A percentile compares a stretch with the other conserved stretches of the same genome.
Conservation (phyloP, 2,888 invertebrate genomes). For the Drosophila prostipennis region DNA sequence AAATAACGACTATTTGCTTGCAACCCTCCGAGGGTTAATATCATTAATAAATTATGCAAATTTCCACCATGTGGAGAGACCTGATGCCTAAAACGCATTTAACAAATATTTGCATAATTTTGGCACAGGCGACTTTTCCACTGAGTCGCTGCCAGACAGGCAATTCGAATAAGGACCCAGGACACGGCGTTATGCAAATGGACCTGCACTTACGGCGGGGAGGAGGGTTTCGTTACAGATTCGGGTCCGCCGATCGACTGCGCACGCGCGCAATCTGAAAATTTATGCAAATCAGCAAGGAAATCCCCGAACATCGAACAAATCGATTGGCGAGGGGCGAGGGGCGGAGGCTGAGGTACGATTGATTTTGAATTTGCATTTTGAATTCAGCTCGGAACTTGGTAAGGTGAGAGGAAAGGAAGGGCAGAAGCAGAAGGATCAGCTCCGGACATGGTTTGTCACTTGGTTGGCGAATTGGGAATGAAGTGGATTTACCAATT, state of each 20-base stretch:
- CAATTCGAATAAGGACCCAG: constrained; percentile 12
- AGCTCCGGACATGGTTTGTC: constrained; percentile 61
- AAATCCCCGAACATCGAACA: constrained; percentile 45
- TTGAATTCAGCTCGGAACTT: background rate
- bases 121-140: constrained; percentile 68
- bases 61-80: constrained; percentile 55
- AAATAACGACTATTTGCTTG: constrained; percentile 54
- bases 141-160: constrained; percentile 26
- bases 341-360: constrained; percentile 43
- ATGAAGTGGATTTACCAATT: constrained; percentile 76
- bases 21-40: constrained; percentile 48
- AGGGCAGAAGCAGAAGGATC: background rate
- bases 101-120: constrained; percentile 75
- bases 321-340: constrained; percentile 62
- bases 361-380: constrained; percentile 45
- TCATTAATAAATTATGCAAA: constrained; percentile 68
- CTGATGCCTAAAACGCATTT: constrained; percentile 67
- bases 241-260: constrained; percentile 17
- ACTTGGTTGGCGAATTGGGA: constrained; percentile 71
- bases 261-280: constrained; percentile 65
- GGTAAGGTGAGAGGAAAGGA: constrained; percentile 1
- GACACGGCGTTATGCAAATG: constrained; percentile 81
- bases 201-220: constrained; percentile 65
- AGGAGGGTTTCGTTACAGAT: constrained; percentile 36
- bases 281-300: constrained; percentile 72